Evolutionary conservation across 2,797 vertebrate genomes (phyloP), one percentile per base, ranked within the genome.

Genomic region (Lophotriccus pileatus): DNA sequence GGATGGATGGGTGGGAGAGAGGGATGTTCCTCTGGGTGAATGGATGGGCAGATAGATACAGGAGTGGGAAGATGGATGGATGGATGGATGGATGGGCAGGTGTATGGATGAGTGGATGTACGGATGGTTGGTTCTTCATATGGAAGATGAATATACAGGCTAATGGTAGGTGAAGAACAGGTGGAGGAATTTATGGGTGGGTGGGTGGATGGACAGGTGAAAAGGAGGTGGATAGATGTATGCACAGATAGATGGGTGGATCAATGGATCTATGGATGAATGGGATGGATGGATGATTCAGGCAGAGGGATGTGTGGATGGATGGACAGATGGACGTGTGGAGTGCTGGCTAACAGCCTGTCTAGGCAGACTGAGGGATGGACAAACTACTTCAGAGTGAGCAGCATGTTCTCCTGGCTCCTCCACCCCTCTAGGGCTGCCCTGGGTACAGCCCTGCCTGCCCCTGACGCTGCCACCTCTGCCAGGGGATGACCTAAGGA

Each of bases 401-500:
- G 14, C 23, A 39, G 34, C 28, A 41, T 0, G 0, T 49, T 78
- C 41, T 78, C 32, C 21, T 20, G 64, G 7, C 36, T 89, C 41
- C 44, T 84, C 27, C 52, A 21, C 17, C 14, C 25, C 9, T 55
- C 8, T 63, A 41, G 66, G n/a, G 20, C 63, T 87, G 58, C 50
- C 18, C 46, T 20, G 34, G n/a, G 39, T 41, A 37, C 56, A 63
- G 43, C 74, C 46, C 37, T 68, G 30, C 37, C n/a, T 9, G 4
- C 7, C 20, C 56, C 59, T 28, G 27, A 49, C 20, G 34, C 41
- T 0, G 0, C 44, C 53, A 12, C 24, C 37, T 59, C 66, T 67
- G 60, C 66, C 3, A 2, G 10, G 24, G 32, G 56, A 63, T 2
- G 10, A 27, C 49, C 3, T 0, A 1, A 63, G 10, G 49, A 47